A percentile compares a stretch with the other conserved stretches of the same genome.
These are phyloP conservation scores for Pecten maximus DNA, from an alignment of 2,888 invertebrate species.

Conservation along the genomic window DNA sequence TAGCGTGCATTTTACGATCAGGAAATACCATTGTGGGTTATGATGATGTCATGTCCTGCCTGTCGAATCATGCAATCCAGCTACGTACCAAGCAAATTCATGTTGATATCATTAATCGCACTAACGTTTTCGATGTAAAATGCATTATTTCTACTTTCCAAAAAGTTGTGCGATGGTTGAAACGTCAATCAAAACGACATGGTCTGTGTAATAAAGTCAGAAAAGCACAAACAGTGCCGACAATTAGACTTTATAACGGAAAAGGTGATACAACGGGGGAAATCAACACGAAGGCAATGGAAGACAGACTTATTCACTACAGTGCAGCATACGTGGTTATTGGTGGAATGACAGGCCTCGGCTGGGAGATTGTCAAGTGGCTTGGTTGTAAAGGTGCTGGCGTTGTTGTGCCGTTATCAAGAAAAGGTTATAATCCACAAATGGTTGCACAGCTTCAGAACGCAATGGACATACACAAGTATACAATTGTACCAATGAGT, in stretches of 20 bases:
- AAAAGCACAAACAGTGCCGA: background rate
- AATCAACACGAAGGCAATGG: background rate
- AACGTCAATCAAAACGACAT: background rate
- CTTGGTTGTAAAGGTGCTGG: conserved; percentile 66
- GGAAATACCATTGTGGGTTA: background rate
- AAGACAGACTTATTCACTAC: conserved; percentile 46
- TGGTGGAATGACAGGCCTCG: conserved; percentile 73
- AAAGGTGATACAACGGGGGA: background rate
- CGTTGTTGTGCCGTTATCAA: conserved; percentile 62
- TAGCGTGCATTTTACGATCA: background rate
- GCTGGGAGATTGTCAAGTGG: conserved; percentile 68
- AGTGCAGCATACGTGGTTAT: conserved; percentile 67
- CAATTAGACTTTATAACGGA: background rate
- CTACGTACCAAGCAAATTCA: background rate
- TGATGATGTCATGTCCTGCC: background rate
- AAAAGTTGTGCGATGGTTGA: background rate
- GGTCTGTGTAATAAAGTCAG: background rate
- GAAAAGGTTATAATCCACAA: conserved; percentile 55
- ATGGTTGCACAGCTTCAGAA: conserved; percentile 53
- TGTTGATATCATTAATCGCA: background rate
- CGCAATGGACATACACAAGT: conserved; percentile 47
- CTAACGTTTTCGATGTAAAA: background rate
- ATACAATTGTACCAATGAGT: conserved; percentile 56
- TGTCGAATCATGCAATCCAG: background rate
- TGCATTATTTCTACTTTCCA: background rate